Base-by-base conservation (phyloP, 2,113 vertebrate species). In the Mormoops blainvillei region DNA sequence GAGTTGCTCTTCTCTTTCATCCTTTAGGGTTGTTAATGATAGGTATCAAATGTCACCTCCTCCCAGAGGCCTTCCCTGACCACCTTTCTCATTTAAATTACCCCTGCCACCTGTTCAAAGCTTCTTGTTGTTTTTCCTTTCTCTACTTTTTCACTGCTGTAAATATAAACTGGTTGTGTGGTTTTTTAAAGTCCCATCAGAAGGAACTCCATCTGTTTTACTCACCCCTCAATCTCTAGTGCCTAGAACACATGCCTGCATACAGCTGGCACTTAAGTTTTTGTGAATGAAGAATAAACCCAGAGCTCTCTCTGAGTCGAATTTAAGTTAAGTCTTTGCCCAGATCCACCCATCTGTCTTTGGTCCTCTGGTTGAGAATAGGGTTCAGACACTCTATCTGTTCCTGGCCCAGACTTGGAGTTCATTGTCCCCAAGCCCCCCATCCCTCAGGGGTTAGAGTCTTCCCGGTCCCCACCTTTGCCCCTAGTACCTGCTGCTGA, bases 291-390 rank as follows among this genome's bases (percentile, higher is more conserved):
- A 76, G 50, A 77, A 33, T 22, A 77, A 56, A 56, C 38, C 33
- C 33, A 56, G 48, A 68, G 13, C 70, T 73, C 61, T 8, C 78
- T 61, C 41, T 22, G 52, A 71, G 33, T 83, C 50, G 15, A 38
- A 58, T 63, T 50, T 15, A 14, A 28, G 19, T 36, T 18, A 28
- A 48, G 26, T 68, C 45, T 52, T 78, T 67, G n/a, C 28, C 22
- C 26, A 52, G 52, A 54, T 14, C 5, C 7, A 2, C 16, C 7
- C 16, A 16, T 33, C 45, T 14, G 11, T 20, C 73, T n/a, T 11
- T 0, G 0, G 58, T n/a, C 31, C 33, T 33, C 8, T 68, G 38
- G 22, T 15, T 56, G 7, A 18, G 0, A 20, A 12, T 38, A 56
- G 45, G 41, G 50, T 84, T 33, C 28, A 36, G 76, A 41, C 6